Evolutionary conservation across 2,113 vertebrate genomes (phyloP).

Genomic region (Nyctibius bracteatus): DNA sequence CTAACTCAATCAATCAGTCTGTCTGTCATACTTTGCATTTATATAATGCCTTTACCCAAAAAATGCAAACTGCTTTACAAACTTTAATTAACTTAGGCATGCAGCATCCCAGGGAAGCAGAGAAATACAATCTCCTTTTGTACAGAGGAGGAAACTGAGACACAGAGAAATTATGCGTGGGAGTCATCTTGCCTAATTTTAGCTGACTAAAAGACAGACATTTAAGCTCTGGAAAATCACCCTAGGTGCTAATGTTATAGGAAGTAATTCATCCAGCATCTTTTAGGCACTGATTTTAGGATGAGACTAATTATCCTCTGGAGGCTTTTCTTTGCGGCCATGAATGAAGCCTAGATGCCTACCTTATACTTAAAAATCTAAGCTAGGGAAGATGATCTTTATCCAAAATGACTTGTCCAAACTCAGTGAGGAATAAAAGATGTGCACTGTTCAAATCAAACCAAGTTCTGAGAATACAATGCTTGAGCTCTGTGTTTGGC

Average conservation of each 20-base stretch:
- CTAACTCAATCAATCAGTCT: constrained; percentile 33
- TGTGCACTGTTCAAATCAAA: not conserved
- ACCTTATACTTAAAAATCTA: not conserved
- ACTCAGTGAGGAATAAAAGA: not conserved
- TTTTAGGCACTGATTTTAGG: not conserved
- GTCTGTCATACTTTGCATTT: constrained; percentile 15
- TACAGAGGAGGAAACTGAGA: not conserved
- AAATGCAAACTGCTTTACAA: constrained; percentile 17
- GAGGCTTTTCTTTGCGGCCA: not conserved
- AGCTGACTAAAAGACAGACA: not conserved
- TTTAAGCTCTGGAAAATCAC: not conserved
- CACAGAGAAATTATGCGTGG: not conserved
- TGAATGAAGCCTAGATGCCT: not conserved
- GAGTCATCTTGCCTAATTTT: not conserved
- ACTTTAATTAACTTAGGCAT: constrained; percentile 8
- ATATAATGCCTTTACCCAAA: not conserved
- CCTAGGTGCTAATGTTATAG: not conserved
- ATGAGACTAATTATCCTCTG: not conserved
- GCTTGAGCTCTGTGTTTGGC: not conserved
- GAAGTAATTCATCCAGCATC: not conserved
- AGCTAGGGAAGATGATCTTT: not conserved
- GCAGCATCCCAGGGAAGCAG: not conserved
- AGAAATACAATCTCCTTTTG: not conserved
- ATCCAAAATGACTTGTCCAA: not conserved
- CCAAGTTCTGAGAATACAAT: not conserved